Conservation (phyloP, 2,888 invertebrate species). For the Steinernema hermaphroditum region DNA sequence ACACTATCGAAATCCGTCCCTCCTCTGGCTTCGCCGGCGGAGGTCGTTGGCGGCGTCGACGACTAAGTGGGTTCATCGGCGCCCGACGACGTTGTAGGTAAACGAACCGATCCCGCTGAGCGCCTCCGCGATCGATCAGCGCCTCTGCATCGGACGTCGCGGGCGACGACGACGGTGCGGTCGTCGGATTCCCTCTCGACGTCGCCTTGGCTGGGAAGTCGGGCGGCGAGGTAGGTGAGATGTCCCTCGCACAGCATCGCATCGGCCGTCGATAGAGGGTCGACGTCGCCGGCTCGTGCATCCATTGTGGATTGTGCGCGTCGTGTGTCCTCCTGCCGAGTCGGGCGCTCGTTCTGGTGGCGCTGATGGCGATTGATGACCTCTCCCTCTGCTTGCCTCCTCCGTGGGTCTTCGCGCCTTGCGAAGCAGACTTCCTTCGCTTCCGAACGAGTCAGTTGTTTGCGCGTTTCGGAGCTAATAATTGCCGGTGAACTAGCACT, state of each 20-base stretch:
- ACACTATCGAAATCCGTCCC: neutral
- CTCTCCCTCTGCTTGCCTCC: neutral
- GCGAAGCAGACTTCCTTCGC: conserved; percentile 1
- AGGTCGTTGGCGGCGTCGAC: conserved; percentile 11
- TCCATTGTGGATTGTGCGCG: conserved; percentile 13
- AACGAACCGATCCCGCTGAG: neutral
- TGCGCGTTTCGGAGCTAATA: neutral
- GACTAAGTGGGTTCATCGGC: too few relatives aligned
- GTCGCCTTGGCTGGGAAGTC: neutral
- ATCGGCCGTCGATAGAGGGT: neutral
- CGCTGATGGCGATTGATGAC: conserved; percentile 23
- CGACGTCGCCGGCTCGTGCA: neutral
- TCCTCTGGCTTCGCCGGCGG: neutral
- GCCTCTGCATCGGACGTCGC: neutral
- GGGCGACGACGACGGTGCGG: neutral
- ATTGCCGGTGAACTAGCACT: too few relatives aligned
- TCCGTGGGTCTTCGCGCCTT: conserved; percentile 18
- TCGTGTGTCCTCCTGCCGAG: neutral
- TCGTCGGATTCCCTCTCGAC: neutral
- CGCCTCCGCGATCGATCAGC: conserved; percentile 12
- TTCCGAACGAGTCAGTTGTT: conserved; percentile 2
- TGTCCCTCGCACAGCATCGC: neutral
- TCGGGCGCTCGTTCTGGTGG: conserved; percentile 2
- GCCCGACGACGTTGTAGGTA: neutral
- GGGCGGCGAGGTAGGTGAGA: neutral